A percentile compares a stretch with the other conserved stretches of the same genome.
Conservation (phyloP, 1,140 invertebrate species). For the Trichonephila clavipes region DNA sequence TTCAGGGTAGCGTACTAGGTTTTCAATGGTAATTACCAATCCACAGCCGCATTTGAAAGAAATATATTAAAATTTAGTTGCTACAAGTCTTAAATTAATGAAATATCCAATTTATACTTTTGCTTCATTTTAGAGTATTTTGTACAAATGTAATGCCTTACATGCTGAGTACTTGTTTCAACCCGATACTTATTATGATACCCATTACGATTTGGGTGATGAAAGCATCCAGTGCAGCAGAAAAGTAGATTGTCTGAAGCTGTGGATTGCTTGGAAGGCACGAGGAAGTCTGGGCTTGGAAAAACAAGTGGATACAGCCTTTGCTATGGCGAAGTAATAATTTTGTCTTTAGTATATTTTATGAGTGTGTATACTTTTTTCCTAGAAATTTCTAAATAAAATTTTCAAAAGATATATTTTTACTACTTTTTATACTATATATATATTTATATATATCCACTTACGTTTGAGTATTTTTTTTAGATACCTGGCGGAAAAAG, state of each 20-base stretch:
- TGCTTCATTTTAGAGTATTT: slow-evolving; percentile 87
- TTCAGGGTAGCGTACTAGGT: too few relatives aligned
- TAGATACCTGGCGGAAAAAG: slow-evolving; percentile 85
- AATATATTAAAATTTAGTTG: not conserved
- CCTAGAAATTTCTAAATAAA: too few relatives aligned
- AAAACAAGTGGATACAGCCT: slow-evolving; percentile 92
- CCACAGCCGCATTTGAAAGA: too few relatives aligned
- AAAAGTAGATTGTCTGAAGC: slow-evolving; percentile 99
- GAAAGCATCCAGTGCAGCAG: slow-evolving; percentile 99
- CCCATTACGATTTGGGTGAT: slow-evolving; percentile 97
- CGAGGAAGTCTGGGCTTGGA: slow-evolving; percentile 96
- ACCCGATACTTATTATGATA: slow-evolving; percentile 99
- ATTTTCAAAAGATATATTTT: not conserved
- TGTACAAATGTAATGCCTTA: slow-evolving; percentile 97
- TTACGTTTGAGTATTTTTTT: not conserved
- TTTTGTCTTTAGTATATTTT: slow-evolving; percentile 79
- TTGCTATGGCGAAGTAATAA: slow-evolving; percentile 86
- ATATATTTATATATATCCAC: not conserved
- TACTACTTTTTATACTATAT: not conserved
- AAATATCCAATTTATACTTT: not conserved
- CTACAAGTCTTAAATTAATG: not conserved
- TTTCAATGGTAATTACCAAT: too few relatives aligned
- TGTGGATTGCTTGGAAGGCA: slow-evolving; percentile 98
- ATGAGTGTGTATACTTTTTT: not conserved
- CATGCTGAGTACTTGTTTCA: slow-evolving; percentile 99